Conservation (phyloP, 2,113 vertebrate species). For the Siphamia tubifer region DNA sequence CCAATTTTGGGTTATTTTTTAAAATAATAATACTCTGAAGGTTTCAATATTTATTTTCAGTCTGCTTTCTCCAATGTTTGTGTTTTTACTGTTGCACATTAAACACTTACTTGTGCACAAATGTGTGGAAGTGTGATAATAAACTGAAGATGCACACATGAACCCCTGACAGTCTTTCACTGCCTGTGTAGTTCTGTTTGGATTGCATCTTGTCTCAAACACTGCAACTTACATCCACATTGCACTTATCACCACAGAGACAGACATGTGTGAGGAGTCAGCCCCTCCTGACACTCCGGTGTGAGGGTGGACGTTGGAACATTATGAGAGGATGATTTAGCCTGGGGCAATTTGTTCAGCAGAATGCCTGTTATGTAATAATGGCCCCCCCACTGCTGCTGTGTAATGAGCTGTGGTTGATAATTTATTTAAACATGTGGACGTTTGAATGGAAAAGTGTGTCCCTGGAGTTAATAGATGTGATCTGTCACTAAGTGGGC, state of each 20-base stretch:
- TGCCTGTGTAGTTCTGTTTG: background rate
- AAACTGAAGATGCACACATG: background rate
- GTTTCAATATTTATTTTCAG: too few relatives aligned
- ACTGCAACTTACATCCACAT: background rate
- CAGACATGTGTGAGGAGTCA: slow-evolving; percentile 20
- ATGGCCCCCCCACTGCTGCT: slow-evolving; percentile 43
- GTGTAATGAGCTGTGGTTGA: slow-evolving; percentile 33
- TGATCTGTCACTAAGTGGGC: slow-evolving; percentile 21
- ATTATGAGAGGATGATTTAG: slow-evolving; percentile 45
- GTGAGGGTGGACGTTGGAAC: slow-evolving; percentile 6
- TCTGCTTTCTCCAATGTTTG: background rate
- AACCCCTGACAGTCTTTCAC: background rate
- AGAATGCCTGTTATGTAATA: slow-evolving; percentile 58
- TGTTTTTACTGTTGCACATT: background rate
- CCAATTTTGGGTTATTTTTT: background rate
- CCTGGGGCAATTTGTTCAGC: slow-evolving; percentile 38
- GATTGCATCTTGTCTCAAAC: background rate
- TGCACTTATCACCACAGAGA: slow-evolving; percentile 2
- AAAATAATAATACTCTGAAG: too few relatives aligned
- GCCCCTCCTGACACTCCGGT: slow-evolving; percentile 14
- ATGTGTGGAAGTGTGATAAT: background rate
- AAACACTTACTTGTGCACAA: background rate
- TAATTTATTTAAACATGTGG: slow-evolving; percentile 49
- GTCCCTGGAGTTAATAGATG: slow-evolving; percentile 12
- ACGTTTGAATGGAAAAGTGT: slow-evolving; percentile 29